Percentiles rank a stretch among this genome's conserved stretches.
These are phyloP conservation scores for honey bee (Apis mellifera) DNA, from an alignment of 1,140 invertebrate genomes.

Conservation along the genomic window DNA sequence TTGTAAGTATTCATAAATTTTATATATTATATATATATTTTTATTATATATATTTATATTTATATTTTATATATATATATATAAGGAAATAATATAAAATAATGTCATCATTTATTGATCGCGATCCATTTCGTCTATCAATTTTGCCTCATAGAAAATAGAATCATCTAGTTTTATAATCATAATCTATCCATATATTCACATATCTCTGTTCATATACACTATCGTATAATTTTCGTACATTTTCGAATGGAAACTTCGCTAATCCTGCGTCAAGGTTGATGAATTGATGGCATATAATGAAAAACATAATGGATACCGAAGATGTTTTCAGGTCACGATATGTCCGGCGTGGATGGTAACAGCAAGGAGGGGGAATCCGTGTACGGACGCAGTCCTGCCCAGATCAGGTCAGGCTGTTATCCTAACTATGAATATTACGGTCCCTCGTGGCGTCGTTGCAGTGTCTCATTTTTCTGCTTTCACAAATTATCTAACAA, in stretches of 20 bases:
- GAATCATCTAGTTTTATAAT: not conserved
- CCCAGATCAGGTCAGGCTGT: constrained; percentile 89
- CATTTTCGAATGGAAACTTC: not conserved
- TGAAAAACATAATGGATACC: constrained; percentile 38
- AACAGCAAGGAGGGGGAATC: constrained; percentile 92
- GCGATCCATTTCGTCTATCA: not conserved
- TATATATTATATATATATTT: too few species aligned
- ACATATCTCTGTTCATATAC: not conserved
- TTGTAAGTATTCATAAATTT: too few species aligned
- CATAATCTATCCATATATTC: not conserved
- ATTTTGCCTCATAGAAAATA: not conserved
- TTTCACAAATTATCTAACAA: constrained; percentile 84
- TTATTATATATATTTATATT: too few species aligned
- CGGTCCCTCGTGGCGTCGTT: constrained; percentile 83
- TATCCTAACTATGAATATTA: constrained; percentile 93
- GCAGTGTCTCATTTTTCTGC: constrained; percentile 83
- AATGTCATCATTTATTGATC: not conserved
- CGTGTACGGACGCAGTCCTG: constrained; percentile 84
- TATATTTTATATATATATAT: too few species aligned
- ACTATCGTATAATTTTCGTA: too few species aligned
- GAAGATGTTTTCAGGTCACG: constrained; percentile 86
- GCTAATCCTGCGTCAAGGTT: constrained; percentile 43
- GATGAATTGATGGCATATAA: constrained; percentile 17
- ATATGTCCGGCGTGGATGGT: constrained; percentile 93
- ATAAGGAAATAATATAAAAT: too few species aligned